phyloP scores from a whole-genome alignment of 2,797 vertebrate species.

The Microctenopoma lineatum region DNA sequence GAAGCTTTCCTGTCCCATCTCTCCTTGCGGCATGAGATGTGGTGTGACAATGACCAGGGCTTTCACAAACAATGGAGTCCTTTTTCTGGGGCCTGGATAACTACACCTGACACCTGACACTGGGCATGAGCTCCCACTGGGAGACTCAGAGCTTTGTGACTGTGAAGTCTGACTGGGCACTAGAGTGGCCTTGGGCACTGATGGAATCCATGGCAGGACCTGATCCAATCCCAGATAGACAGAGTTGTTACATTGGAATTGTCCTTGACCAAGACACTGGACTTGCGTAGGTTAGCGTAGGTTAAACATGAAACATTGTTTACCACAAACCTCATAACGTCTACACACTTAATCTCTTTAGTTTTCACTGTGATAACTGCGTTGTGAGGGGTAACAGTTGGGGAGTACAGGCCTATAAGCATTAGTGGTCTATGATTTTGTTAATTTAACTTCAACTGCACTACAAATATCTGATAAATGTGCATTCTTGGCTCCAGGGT shows the following conservation, averaged over 20 bases:
- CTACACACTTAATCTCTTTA: slow-evolving; percentile 23
- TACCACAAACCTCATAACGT: slow-evolving; percentile 35
- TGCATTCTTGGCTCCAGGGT: slow-evolving; percentile 64
- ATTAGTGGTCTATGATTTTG: slow-evolving; percentile 56
- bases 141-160: slow-evolving; percentile 63
- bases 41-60: slow-evolving; percentile 72
- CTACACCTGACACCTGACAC: slow-evolving; percentile 82
- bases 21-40: slow-evolving; percentile 69
- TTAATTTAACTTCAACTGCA: slow-evolving; percentile 63
- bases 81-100: slow-evolving; percentile 65
- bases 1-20: slow-evolving; percentile 68
- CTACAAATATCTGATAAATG: slow-evolving; percentile 61
- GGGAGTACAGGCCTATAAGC: slow-evolving; percentile 45
- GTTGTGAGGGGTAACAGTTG: slow-evolving; percentile 40
- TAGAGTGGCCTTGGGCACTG: slow-evolving; percentile 45
- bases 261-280: slow-evolving; percentile 43
- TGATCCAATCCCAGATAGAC: slow-evolving; percentile 52
- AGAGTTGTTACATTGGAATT: slow-evolving; percentile 29
- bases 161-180: slow-evolving; percentile 60
- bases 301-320: slow-evolving; percentile 48
- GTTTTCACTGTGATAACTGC: slow-evolving; percentile 34
- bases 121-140: slow-evolving; percentile 70
- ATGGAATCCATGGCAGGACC: slow-evolving; percentile 42
- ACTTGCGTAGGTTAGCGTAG: slow-evolving; percentile 22
- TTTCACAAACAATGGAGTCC: slow-evolving; percentile 76